Evolutionary conservation across 2,888 invertebrate species (phyloP), one percentile per base, ranked within the genome.

Genomic region (Cacoxenus indagator): DNA sequence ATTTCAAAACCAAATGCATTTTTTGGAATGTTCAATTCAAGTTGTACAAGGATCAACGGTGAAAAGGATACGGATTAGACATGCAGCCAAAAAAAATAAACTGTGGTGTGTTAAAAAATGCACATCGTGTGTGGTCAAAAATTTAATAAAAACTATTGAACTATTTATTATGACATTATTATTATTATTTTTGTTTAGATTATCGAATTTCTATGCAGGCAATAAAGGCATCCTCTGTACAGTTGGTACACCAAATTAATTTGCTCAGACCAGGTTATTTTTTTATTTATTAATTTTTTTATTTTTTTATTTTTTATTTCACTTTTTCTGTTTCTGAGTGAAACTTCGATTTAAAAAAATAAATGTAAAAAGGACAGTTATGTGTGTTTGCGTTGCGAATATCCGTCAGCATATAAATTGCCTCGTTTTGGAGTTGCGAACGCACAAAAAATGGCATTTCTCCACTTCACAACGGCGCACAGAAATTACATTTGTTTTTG

Each of bases 371-470:
- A n/a, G 48, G 48, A 31, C 2, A 54, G 26, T 5, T 26, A 54
- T 9, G 31, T 31, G 54, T 65, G 9, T 54, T 37, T 66, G 37
- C 17, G 24, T 57, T 46, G 19, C 29, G 68, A 68, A 70, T 70
- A 72, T 73, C 70, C 74, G 74, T 78, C 80, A 75, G 86, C 86
- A 86, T 85, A 85, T 86, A 86, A 86, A 85, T 86, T 85, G 86
- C 83, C 75, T 85, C 78, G 76, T 86, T 84, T 78, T 57, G 61
- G 43, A 57, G 14, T 67, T 61, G 45, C 43, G 51, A 61, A 29
- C 31, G 29, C 11, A 14, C 59, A 64, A 70, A 46, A 71, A 65
- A 55, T 31, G 19, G 31, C 24, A 19, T 9, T 19, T 57, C 29
- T 26, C 22, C 27, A 17, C 48, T 48, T 22, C 22, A 22, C 57